These are phyloP conservation scores for Epinephelus coioides DNA, from an alignment of 2,797 vertebrate species.

Conservation along the genomic window DNA sequence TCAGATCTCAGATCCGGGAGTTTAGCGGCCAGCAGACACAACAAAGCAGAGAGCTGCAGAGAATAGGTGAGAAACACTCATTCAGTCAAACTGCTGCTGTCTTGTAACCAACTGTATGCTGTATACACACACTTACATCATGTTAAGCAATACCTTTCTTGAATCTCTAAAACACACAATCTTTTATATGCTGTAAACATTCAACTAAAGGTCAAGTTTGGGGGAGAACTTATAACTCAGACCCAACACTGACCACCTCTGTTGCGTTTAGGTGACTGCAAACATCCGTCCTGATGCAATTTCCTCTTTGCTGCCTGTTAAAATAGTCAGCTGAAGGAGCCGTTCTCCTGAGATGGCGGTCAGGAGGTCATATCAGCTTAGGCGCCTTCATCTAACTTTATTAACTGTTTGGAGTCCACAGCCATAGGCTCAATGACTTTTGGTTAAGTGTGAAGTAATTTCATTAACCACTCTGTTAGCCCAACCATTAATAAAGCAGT, in stretches of 20 bases:
- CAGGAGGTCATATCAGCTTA: slow-evolving; percentile 71
- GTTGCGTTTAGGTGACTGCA: slow-evolving; percentile 51
- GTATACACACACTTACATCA: background rate
- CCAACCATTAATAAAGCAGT: slow-evolving; percentile 50
- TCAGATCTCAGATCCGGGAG: slow-evolving; percentile 75
- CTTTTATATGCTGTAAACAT: slow-evolving; percentile 58
- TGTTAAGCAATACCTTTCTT: slow-evolving; percentile 26
- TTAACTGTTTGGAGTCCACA: slow-evolving; percentile 65
- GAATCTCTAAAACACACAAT: slow-evolving; percentile 29
- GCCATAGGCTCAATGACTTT: slow-evolving; percentile 45
- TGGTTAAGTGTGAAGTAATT: slow-evolving; percentile 59
- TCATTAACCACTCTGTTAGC: slow-evolving; percentile 56
- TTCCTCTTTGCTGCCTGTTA: slow-evolving; percentile 69
- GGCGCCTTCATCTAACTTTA: slow-evolving; percentile 68
- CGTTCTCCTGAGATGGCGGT: slow-evolving; percentile 67
- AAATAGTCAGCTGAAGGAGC: slow-evolving; percentile 68
- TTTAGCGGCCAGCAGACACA: slow-evolving; percentile 67
- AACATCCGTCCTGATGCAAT: slow-evolving; percentile 49
- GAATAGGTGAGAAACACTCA: slow-evolving; percentile 67
- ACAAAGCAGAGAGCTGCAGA: slow-evolving; percentile 74
- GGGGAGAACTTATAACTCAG: slow-evolving; percentile 5
- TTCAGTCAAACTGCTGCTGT: background rate
- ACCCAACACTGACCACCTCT: slow-evolving; percentile 69
- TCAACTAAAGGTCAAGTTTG: slow-evolving; percentile 55
- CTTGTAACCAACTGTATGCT: background rate